Conservation (phyloP, 2,797 vertebrate genomes). For the Falco concolor region DNA sequence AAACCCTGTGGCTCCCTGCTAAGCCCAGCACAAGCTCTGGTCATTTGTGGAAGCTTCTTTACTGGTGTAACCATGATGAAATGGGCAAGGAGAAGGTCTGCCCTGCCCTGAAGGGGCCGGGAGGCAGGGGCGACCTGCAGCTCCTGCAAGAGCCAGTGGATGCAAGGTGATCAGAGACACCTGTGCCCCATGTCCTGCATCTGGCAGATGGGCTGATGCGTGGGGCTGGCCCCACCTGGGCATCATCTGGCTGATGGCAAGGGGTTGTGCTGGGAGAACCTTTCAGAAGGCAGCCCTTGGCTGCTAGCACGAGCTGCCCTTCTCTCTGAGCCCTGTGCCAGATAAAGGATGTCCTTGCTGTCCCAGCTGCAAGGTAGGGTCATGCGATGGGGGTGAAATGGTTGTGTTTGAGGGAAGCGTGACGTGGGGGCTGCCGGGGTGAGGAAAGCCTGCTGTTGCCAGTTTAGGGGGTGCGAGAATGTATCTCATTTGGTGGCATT, state of each 20-base stretch:
- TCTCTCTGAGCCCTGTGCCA: accelerated
- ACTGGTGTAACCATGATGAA: not conserved
- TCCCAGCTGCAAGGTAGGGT: not conserved
- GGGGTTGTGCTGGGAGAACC: not conserved
- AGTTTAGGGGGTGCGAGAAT: accelerated
- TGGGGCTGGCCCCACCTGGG: not conserved
- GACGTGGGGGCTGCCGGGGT: not conserved
- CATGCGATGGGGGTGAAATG: accelerated
- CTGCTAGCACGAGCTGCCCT: accelerated
- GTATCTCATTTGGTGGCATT: accelerated
- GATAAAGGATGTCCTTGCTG: accelerated
- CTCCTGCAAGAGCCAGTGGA: not conserved
- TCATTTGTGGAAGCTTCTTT: not conserved
- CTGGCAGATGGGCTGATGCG: not conserved
- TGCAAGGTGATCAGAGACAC: not conserved
- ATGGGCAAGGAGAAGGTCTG: not conserved
- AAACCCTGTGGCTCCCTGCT: not conserved
- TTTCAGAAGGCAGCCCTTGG: not conserved
- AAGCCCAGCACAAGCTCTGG: not conserved
- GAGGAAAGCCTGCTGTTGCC: not conserved
- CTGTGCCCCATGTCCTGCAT: not conserved
- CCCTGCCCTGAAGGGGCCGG: too few relatives aligned
- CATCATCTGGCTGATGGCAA: not conserved
- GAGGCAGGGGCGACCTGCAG: not conserved
- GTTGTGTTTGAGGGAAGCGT: accelerated